Base-by-base conservation (phyloP, 2,113 vertebrate genomes). In the Aptenodytes forsteri region DNA sequence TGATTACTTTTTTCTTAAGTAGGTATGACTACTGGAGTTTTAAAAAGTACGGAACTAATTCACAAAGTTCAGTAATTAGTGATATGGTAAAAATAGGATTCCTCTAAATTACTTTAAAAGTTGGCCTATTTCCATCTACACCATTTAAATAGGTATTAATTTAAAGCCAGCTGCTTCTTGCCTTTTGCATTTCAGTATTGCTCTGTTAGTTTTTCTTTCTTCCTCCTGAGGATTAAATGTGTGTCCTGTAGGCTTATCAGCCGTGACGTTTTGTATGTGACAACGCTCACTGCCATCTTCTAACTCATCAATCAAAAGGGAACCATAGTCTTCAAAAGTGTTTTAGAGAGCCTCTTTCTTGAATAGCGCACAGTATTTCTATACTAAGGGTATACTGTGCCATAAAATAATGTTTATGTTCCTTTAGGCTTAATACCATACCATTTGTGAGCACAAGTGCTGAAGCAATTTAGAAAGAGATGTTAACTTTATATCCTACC, bases 391-490 rank as follows among this genome's bases (percentile, higher is more conserved):
- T 80, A 67, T 69, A 29, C 49, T 89, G 15, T 81, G 61, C 67
- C 61, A 62, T 96, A 90, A 97, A 96, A 83, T 91, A 84, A 95
- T 72, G 89, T 89, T 95, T 91, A 69, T 89, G 66, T 87, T 96
- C 77, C 78, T 91, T 95, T 96, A 94, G 81, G 81, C 87, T 94
- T 91, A 94, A 76, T 91, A 84, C 77, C 47, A 42, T 89, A 65
- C 49, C 62, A 85, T 94, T 96, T 97, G 89, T 85, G 42, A 97
- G 66, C 44, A 70, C 46, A 95, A 95, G 66, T 83, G 54, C 87
- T 96, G 81, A 79, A 90, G 89, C 91, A 95, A 93, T 96, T 96
- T 96, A 86, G 84, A 82, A 91, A 85, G 84, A 93, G 81, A 96
- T 87, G 89, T 95, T 95, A 94, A 85, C 77, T 96, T 94, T 95